Evolutionary conservation across 23 tunicate genomes (phyloP), one percentile per base, ranked within the genome.

Genomic region (Ciona savignyi): DNA sequence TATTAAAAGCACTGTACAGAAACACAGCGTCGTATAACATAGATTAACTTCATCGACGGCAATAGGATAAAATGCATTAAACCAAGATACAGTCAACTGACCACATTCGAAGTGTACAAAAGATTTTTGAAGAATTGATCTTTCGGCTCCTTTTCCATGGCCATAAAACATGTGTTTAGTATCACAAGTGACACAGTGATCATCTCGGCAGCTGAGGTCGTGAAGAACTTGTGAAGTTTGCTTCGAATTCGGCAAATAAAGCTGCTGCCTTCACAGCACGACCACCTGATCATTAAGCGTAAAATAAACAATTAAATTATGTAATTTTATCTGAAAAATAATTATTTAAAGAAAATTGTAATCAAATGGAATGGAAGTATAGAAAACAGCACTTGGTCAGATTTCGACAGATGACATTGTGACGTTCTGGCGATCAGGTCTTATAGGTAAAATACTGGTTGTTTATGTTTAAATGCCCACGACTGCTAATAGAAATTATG

Each of bases 121-220:
- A 81, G 71, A 32, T 51, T 31, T 0, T 63, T 63, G n/a, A 81
- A 66, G 3, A 28, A 63, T 70, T 27, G 35, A 9, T 35, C 51
- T 33, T 81, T 87, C 34, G 95, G 95, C 33, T 81, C 82, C 29
- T 72, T 31, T 67, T 87, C 95, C 62, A 87, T n/a, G 0, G 95
- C 95, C 95, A 87, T 81, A 32, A 78, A 77, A 9, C 81, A 26
- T 4, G 95, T 87, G 71, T 87, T 87, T n/a, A 87, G 70, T 49
- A 87, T 65, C 1, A 87, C 95, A 19, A 87, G 70, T 23, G 51
- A 63, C 27, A 87, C 95, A n/a, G 84, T 81, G n/a, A 81, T 30
- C 86, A 87, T 81, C 68, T 87, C 95, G 20, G 95, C 86, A 0
- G 71, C 71, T 4, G 95, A 75, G 11, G 60, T 67, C 33, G 71